phyloP scores from a whole-genome alignment of 2,113 vertebrate genomes.

The Corynorhinus townsendii region DNA sequence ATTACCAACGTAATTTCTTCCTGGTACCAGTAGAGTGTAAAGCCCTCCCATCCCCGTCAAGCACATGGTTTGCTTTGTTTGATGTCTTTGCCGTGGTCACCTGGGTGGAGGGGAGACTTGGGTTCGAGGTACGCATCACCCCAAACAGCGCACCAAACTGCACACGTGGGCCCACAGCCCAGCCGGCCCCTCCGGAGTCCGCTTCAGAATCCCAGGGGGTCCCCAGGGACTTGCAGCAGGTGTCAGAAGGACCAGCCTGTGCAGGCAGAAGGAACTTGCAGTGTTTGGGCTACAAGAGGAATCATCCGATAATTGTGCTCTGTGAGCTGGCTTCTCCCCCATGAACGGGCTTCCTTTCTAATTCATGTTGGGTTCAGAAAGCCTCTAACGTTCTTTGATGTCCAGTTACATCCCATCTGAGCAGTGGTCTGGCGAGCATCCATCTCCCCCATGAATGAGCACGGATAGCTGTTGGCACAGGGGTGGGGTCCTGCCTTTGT shows the following conservation, averaged over 20 bases:
- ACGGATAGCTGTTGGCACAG: background rate
- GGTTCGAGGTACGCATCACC: accelerated
- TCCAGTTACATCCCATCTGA: background rate
- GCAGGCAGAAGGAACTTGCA: background rate
- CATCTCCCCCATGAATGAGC: background rate
- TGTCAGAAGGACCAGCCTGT: background rate
- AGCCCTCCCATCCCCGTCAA: too few relatives aligned
- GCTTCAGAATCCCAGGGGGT: background rate
- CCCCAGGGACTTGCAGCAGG: background rate
- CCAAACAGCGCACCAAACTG: too few relatives aligned
- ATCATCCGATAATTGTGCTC: background rate
- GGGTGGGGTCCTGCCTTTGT: background rate
- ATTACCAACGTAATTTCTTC: background rate
- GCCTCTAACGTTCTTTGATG: constrained; percentile 8
- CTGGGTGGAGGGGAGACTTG: background rate
- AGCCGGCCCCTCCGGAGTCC: background rate
- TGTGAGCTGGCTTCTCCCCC: background rate
- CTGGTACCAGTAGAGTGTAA: accelerated
- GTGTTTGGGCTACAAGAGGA: background rate
- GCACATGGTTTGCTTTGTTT: accelerated
- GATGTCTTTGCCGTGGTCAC: background rate
- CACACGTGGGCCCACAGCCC: accelerated
- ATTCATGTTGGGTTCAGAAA: background rate
- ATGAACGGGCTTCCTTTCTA: background rate
- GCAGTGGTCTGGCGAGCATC: background rate